Base-by-base conservation (phyloP, 1,140 invertebrate genomes). In the Wasmannia auropunctata region DNA sequence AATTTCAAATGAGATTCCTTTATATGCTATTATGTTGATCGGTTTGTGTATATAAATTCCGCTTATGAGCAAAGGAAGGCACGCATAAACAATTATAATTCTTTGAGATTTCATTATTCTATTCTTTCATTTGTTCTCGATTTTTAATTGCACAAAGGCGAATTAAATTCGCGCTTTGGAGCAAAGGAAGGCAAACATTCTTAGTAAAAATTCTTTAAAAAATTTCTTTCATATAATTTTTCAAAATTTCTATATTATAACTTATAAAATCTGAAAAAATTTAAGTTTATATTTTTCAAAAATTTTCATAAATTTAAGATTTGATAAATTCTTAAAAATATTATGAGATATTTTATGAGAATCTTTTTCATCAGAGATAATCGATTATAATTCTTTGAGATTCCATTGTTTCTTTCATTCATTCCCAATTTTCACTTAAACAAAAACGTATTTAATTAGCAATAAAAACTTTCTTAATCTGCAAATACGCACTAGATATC, bases 1-100 rank as follows among this genome's bases (percentile, higher is more conserved):
- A 54, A 75, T 75, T 81, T 5, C 51, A 58, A 49, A 16, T 75
- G 80, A 85, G 56, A 85, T 79, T 85, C 58, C 40, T 85, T 77
- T 85, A 75, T 14, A 65, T 85, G 46, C 28, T 77, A 85, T 84
- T 60, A 75, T 37, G 3, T 60, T 60, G 79, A 6, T 79, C 22
- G 65, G 34, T 81, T 14, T 81, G 70, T 81, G 43, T 54, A 81
- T 31, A 70, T 70, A 81, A 72, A 70, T 70, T 56, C 34, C 56
- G 46, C 46, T 77, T 77, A 62, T 58, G 43, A 62, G 67, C 70
- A 37, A 56, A 69, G 16, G 19, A 81, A 81, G 77, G 77, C 63
- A 81, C 63, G 49, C 10, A 6, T 70, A 70, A 56, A 43, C 37
- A 6, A 37, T 25, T 69, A 67, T 51, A 51, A 28, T 80, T 25